Evolutionary conservation across 1,140 invertebrate species (phyloP), one percentile per base, ranked within the genome.

Genomic region (Scaptomyza hsui): DNA sequence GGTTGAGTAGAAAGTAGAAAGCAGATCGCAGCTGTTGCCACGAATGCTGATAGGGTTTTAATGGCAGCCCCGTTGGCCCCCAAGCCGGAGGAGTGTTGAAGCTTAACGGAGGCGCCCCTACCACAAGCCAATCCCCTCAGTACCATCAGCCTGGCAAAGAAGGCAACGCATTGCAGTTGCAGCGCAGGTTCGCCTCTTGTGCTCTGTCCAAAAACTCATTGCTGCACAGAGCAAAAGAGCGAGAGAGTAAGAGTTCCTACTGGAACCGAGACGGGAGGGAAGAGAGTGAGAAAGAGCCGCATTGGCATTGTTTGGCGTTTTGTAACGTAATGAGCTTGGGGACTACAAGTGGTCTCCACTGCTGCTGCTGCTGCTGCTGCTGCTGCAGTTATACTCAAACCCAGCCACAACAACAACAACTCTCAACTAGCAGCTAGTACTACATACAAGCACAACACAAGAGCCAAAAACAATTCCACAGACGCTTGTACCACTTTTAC

Each of bases 301-400:
- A 73, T 71, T 71, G 72, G 75, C 86, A 89, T 89, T 89, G 86
- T 89, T 86, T 89, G 88, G 86, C 81, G 76, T 81, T 89, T 89
- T 89, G 77, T 85, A 81, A 81, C 86, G 81, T 85, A 89, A 89
- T 89, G 85, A 89, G 85, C 85, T 89, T 75, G 80, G 85, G 86
- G 85, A 89, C 80, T 81, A 85, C 80, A 81, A 89, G 86, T 76
- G 73, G 68, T 75, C 75, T 64, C 68, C 52, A 61, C 55, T 65
- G 61, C 59, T 47, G 48, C 39, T 24, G 53, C 62, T 44, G 44
- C 71, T 75, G 78, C 53, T 62, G 65, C 70, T 35, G 72, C 53
- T 73, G 68, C 72, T 62, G 69, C 67, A 73, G 62, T 67, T 78
- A 49, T 53, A 67, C 47, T 64, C 78, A 75, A 75, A 56, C 52